Percentiles rank a stretch among this genome's conserved stretches.
Conservation (phyloP, 2,797 vertebrate genomes). For the Catharus ustulatus region DNA sequence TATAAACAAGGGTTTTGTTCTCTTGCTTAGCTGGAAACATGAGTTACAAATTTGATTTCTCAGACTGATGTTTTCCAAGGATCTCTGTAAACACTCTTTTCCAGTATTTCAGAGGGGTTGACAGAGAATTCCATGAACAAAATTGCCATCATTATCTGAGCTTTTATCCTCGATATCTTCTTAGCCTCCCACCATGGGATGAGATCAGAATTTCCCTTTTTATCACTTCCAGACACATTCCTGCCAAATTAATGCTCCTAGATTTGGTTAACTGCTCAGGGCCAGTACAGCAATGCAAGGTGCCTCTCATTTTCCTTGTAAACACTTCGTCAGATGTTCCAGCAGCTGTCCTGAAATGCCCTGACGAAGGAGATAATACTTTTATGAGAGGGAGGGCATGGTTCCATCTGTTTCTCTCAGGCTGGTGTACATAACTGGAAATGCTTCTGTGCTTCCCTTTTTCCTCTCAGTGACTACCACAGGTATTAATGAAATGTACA, state of each 20-base stretch:
- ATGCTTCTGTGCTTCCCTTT: not conserved
- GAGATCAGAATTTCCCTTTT: not conserved
- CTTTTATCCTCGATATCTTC: not conserved
- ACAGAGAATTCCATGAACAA: not conserved
- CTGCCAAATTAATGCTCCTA: not conserved
- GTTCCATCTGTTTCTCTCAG: conserved; percentile 4
- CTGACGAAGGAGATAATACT: not conserved
- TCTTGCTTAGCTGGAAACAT: not conserved
- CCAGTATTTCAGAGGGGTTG: not conserved
- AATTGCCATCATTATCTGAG: not conserved
- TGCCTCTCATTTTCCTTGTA: conserved; percentile 25
- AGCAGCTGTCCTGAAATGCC: conserved; percentile 12
- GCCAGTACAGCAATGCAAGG: not conserved
- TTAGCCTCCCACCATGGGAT: not conserved
- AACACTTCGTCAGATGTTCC: conserved; percentile 38
- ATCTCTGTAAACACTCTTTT: not conserved
- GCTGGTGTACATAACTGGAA: conserved; percentile 13
- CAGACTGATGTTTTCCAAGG: not conserved
- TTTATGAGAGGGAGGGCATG: conserved; percentile 32
- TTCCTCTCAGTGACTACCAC: not conserved
- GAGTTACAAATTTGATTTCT: not conserved
- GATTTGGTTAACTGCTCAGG: not conserved
- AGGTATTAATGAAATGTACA: not conserved
- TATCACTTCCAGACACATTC: not conserved
- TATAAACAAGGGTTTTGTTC: too few species aligned